Evolutionary conservation across 1,140 invertebrate species (phyloP), one percentile per base, ranked within the genome.

Genomic region (Drosophila santomea): DNA sequence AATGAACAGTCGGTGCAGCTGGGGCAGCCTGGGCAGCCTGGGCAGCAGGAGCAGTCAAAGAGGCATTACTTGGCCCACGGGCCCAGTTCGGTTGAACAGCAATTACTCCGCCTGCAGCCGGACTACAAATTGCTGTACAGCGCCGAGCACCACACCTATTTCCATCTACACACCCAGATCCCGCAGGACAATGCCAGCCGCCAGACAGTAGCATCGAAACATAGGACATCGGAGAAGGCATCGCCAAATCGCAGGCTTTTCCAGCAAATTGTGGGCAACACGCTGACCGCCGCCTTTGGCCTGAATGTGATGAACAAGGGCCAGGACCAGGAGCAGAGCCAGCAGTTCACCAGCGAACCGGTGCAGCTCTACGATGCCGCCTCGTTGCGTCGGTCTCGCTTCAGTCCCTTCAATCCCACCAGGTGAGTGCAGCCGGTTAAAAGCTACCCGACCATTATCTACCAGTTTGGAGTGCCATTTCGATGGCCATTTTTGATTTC

Each of bases 391-490:
- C 71, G 85, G 28, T 91, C 91, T 39, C 79, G 74, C 35, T 92
- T 80, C 47, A 91, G 83, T 84, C 90, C 91, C 35, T 91, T 91
- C 67, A 80, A 92, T 69, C 91, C 91, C 36, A 92, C 91, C 6
- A 75, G 91, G 91, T 92, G 28, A 80, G 84, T 72, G 36, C 1
- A 32, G 14, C 8, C 3, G 47, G 47, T 10, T 23, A 14, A 28
- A 28, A 48, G 14, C 47, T 7, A 50, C 47, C 28, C 25, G n/a
- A 12, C 50, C 12, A 52, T 12, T 20, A 36, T 12, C 11, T 4
- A 6, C 2, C 10, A 20, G 11, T 50, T 39, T 61, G 7, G 28
- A 51, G 23, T 15, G 23, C 20, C 32, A 35, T 32, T 25, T 48
- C 4, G 3, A 32, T 15, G 25, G 6, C 45, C 45, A 28, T n/a